Base-by-base conservation (phyloP, 2,888 invertebrate species). In the Eudemis profundana region DNA sequence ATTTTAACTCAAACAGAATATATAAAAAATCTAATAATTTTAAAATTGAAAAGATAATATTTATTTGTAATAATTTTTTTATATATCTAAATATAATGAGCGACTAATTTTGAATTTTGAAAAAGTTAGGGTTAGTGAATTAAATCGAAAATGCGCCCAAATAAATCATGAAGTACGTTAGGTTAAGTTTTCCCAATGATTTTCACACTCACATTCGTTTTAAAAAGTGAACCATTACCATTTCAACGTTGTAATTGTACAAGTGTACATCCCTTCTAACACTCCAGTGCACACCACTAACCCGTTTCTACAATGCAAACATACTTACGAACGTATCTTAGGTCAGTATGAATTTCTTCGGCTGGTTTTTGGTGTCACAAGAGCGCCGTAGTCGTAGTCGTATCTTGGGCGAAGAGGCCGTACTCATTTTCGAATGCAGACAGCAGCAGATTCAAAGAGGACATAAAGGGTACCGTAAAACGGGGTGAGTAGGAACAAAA, bases 61-160 rank as follows among this genome's bases (percentile, higher is more conserved):
- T 27, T 0, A 27, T 27, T 27, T 7, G 7, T 4, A 27, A 27
- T 27, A 27, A 2, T 5, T 27, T 27, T 27, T 0, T 27, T 27
- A 5, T 27, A 10, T 0, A 33, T 33, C 2, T 10, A 7, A 10
- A 10, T 8, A 29, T 29, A 10, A 19, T 33, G 33, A 61, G 53
- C 14, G 36, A 44, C 29, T 19, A 27, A 53, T 65, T 59, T 38
- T n/a, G 19, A 65, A 68, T 69, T 69, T 67, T 60, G 68, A 49
- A 38, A 63, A 68, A 51, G 69, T 72, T 69, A 70, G 56, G 66
- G 70, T 72, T 72, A 71, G 68, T 68, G 53, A 1, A 61, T 57
- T 59, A 57, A 49, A 56, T 60, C 54, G 19, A 66, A 60, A 63
- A 56, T 47, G 38, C 54, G 23, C 53, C 56, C 64, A 56, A 67